Percentiles rank a stretch among this genome's conserved stretches.
Evolutionary conservation across 37 sponge, comb jelly and placozoan species (phyloP).

Genomic region (Hexactinellida sp.): DNA sequence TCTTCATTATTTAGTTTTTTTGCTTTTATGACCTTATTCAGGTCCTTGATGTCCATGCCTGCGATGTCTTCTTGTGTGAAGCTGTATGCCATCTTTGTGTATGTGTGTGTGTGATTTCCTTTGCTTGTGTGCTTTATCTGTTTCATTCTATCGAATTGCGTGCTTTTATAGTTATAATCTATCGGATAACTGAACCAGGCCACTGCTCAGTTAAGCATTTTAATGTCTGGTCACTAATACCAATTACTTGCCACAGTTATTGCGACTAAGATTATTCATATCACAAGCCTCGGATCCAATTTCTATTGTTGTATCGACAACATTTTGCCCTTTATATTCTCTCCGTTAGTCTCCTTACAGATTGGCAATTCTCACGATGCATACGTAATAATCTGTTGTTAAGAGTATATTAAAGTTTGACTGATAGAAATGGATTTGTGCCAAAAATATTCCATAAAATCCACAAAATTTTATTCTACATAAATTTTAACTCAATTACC

Average conservation of each 20-base stretch:
- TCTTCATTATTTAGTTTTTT: neutral
- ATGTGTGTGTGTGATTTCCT: too few species aligned
- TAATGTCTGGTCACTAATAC: neutral
- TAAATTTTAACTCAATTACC: too few species aligned
- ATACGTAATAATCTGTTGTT: too few species aligned
- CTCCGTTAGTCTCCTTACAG: too few species aligned
- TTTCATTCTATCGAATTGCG: neutral
- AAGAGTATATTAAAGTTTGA: too few species aligned
- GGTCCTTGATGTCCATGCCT: neutral
- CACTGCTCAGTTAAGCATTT: neutral
- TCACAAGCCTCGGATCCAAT: too few species aligned
- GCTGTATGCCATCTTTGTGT: neutral
- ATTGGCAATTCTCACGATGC: too few species aligned
- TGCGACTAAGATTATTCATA: neutral
- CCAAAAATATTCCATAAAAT: too few species aligned
- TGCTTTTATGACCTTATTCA: neutral
- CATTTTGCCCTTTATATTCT: too few species aligned
- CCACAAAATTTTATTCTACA: too few species aligned
- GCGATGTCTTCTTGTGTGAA: neutral
- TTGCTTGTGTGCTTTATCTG: neutral
- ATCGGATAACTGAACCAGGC: neutral
- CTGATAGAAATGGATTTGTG: too few species aligned
- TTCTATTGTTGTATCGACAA: too few species aligned
- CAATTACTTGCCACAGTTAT: neutral
- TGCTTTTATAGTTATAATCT: neutral